phyloP scores from a whole-genome alignment of 2,113 vertebrate genomes.

The Erythrocebus patas region DNA sequence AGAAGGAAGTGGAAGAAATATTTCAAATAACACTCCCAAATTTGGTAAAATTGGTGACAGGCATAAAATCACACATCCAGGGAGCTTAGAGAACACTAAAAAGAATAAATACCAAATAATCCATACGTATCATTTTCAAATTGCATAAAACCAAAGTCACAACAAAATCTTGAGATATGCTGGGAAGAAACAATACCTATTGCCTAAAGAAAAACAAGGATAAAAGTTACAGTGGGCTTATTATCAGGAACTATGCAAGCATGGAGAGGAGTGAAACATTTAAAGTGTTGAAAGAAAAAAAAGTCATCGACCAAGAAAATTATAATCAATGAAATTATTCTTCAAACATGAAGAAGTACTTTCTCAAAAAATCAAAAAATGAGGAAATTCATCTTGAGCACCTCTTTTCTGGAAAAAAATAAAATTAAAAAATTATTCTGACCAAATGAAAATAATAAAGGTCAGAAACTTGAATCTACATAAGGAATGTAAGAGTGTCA shows the following conservation, averaged over 20 bases:
- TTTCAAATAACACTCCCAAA: neutral
- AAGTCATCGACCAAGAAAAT: neutral
- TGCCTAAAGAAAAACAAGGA: neutral
- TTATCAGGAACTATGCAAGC: neutral
- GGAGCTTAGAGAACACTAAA: neutral
- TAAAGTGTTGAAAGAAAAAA: neutral
- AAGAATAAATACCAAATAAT: neutral
- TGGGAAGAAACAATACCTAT: neutral
- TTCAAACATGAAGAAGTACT: neutral
- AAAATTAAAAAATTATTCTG: neutral
- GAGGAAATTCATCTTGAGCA: neutral
- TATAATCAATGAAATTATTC: neutral
- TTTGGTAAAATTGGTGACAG: neutral
- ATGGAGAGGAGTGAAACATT: neutral
- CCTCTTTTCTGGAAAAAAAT: neutral
- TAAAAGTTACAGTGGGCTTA: neutral
- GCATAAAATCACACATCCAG: neutral
- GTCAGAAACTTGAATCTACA: neutral
- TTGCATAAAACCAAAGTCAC: neutral
- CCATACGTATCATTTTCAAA: neutral
- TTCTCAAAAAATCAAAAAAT: neutral
- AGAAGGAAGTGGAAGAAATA: neutral
- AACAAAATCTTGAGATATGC: neutral
- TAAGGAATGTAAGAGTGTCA: neutral
- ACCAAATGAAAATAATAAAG: neutral